These are phyloP conservation scores for Olivierus martensii DNA, from an alignment of 1,140 invertebrate species.

Conservation along the genomic window DNA sequence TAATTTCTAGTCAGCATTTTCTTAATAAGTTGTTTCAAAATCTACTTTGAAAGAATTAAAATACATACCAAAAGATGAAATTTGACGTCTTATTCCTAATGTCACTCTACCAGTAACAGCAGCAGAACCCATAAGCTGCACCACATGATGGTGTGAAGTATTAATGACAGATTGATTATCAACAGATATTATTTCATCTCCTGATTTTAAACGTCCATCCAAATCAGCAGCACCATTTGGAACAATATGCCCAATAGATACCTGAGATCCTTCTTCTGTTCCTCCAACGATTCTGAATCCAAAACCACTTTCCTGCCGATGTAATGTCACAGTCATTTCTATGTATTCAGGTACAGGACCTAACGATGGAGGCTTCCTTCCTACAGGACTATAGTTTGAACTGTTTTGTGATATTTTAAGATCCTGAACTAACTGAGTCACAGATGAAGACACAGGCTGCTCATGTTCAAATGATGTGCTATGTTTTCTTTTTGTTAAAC, in stretches of 20 bases:
- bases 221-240: conserved; percentile 78
- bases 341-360: conserved; percentile 39
- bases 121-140: conserved; percentile 73
- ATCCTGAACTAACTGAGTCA: too few relatives aligned
- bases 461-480: conserved; percentile 53
- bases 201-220: conserved; percentile 67
- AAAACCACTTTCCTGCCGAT: conserved; percentile 73
- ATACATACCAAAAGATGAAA: conserved; percentile 25
- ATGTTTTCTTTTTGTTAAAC: conserved; percentile 34
- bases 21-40: too few relatives aligned
- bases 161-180: conserved; percentile 68
- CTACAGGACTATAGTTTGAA: too few relatives aligned
- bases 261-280: conserved; percentile 89
- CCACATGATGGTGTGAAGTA: conserved; percentile 76
- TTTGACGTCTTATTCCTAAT: conserved; percentile 47
- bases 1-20: too few relatives aligned
- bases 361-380: too few relatives aligned
- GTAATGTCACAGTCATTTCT: conserved; percentile 61
- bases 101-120: conserved; percentile 61
- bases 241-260: conserved; percentile 89
- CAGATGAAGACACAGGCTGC: conserved; percentile 34
- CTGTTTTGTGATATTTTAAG: too few relatives aligned
- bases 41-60: too few relatives aligned
- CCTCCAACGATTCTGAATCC: conserved; percentile 98
- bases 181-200: conserved; percentile 80